Base-by-base conservation (phyloP, 2,797 vertebrate genomes). In the Neomorphus geoffroyi region DNA sequence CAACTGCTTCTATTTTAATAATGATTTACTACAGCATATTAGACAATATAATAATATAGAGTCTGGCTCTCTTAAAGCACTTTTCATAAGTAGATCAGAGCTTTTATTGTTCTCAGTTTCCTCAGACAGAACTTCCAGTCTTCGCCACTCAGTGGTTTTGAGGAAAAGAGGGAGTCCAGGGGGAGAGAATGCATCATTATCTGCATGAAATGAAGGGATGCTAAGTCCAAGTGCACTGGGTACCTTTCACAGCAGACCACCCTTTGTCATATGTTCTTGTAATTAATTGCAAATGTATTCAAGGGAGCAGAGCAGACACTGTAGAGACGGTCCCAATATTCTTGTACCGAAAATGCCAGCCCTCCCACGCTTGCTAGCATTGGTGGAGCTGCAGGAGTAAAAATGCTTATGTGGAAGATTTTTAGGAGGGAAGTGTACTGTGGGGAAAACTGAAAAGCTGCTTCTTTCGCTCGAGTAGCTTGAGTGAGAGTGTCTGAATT, bases 231-330 rank as follows among this genome's bases (percentile, higher is more conserved):
- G 28, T 33, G 58, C 48, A 18, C 56, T 43, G 71, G 73, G 9
- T 60, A 77, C 67, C 83, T 93, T 77, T 70, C 86, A 61, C 80
- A 57, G 74, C 81, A 92, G 74, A 64, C 33, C 33, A 58, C 37
- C 37, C 88, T 93, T 82, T 85, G 78, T 94, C 33, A 2, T 62
- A 22, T 14, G 50, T 74, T 90, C 50, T 45, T 86, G 70, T 88
- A 82, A 92, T 94, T 78, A 93, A 90, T 61, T 92, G 80, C 67
- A 87, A 94, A 94, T 90, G 32, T 88, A 92, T 89, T 93, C 86
- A 89, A 50, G 64, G 67, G 56, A 80, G 88, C 66, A 70, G n/a
- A 73, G 73, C 77, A 92, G 88, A 73, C 77, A 39, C 53, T 80
- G 32, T 35, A 80, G 57, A 86, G n/a, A 73, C 56, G 30, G 41